A percentile compares a stretch with the other conserved stretches of the same genome.
Evolutionary conservation across 2,888 invertebrate genomes (phyloP).

Genomic region (Anodontia alba): DNA sequence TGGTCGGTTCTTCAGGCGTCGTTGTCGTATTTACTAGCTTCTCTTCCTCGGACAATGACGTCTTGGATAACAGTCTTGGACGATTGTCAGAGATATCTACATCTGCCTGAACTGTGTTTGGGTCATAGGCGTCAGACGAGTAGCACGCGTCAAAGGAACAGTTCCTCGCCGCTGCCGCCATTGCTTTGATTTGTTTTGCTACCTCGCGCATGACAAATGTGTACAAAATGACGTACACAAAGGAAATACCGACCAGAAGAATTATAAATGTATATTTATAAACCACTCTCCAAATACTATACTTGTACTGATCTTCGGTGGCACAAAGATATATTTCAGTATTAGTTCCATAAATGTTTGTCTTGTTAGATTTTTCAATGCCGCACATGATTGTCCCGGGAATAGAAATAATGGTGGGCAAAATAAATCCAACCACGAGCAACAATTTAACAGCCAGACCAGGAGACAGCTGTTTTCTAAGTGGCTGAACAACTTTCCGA

Average conservation of each 20-base stretch:
- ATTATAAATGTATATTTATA: constrained; percentile 50
- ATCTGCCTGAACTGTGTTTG: constrained; percentile 2
- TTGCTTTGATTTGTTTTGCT: constrained; percentile 38
- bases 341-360: constrained; percentile 45
- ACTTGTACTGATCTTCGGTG: constrained; percentile 38
- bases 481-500: constrained; percentile 48
- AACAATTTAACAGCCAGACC: constrained; percentile 39
- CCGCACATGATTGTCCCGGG: constrained; percentile 59
- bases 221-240: constrained; percentile 44
- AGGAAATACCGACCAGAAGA: constrained; percentile 44
- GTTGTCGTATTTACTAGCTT: background rate
- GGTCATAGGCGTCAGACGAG: constrained; percentile 52
- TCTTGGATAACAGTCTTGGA: background rate
- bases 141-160: constrained; percentile 45
- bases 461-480: constrained; percentile 50
- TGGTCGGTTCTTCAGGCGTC: background rate
- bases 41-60: background rate
- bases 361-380: constrained; percentile 35
- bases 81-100: background rate
- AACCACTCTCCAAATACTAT: constrained; percentile 38
- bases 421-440: constrained; percentile 33
- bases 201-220: constrained; percentile 52
- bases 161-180: constrained; percentile 23
- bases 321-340: constrained; percentile 50
- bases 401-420: constrained; percentile 42